Evolutionary conservation across 2,888 invertebrate genomes (phyloP), one percentile per base, ranked within the genome.

Genomic region (Mechanitis messenoides): DNA sequence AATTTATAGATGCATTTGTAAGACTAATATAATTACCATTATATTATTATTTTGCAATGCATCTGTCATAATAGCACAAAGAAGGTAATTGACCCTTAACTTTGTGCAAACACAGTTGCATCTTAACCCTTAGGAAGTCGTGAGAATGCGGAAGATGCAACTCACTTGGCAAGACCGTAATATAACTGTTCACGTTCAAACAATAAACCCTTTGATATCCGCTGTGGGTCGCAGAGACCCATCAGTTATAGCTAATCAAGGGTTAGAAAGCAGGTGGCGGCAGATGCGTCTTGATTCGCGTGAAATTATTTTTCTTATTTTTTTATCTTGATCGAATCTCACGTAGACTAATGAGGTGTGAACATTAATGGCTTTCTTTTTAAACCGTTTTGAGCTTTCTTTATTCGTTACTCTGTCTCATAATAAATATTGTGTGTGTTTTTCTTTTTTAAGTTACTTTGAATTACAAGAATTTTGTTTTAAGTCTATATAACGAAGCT

Each of bases 271-370:
- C 87, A 88, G 90, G 89, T 88, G 89, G 75, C 76, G 79, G 81
- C 87, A 88, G 87, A 86, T 87, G 88, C 80, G 78, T 78, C 78
- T 77, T 84, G 81, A 88, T 87, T 76, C 81, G 83, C 90, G 86
- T 89, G 85, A 89, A 90, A 90, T 89, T 83, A 83, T 85, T 75
- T 82, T 80, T 82, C 77, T 75, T 78, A 65, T 74, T 76, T 71
- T 74, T 68, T 73, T 71, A 75, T 76, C 72, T 65, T 77, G 74
- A 80, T 80, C 58, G 68, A 71, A 80, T 86, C 86, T 75, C 84
- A 85, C 84, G 84, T 77, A 64, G 76, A 62, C 73, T 79, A 83
- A 79, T 86, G 84, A 85, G 75, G 83, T 85, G 88, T 88, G 75
- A 85, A 83, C 83, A 86, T 87, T 89, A 86, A 87, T 88, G 73